phyloP scores from a whole-genome alignment of 92 coral and sea anemone species.

The Zoanthus solanderi region DNA sequence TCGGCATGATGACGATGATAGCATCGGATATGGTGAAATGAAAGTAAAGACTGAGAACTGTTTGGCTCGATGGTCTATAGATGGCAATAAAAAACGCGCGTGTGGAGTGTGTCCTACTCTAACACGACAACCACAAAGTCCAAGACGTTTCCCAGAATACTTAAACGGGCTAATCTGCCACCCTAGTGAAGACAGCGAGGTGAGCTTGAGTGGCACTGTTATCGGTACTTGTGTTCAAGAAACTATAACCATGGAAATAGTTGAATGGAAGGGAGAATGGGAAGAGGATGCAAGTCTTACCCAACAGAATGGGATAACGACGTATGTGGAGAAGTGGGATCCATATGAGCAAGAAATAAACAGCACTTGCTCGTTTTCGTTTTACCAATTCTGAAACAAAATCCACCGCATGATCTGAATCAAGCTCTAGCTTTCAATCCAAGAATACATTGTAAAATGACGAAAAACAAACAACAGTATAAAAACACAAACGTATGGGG shows the following conservation, averaged over 20 bases:
- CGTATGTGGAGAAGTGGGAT: conserved; percentile 43
- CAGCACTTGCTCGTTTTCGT: conserved; percentile 25
- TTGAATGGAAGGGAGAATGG: conserved; percentile 33
- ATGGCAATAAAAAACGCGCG: neutral
- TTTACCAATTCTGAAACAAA: neutral
- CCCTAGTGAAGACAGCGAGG: conserved; percentile 12
- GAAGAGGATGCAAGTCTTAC: neutral
- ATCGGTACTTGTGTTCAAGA: conserved; percentile 24
- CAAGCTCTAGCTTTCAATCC: too few species aligned
- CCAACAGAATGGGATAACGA: neutral
- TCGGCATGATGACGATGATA: neutral
- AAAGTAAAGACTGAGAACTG: conserved; percentile 6
- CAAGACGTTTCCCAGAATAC: conserved; percentile 39
- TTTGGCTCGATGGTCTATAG: conserved; percentile 10
- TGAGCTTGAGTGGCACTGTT: neutral
- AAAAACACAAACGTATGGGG: too few species aligned
- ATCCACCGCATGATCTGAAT: too few species aligned
- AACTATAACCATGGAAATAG: conserved; percentile 18
- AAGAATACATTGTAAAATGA: too few species aligned
- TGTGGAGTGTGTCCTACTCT: conserved; percentile 40
- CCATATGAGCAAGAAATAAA: conserved; percentile 30
- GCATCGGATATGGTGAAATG: conserved; percentile 12
- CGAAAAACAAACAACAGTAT: too few species aligned
- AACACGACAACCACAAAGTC: conserved; percentile 24
- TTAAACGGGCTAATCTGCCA: conserved; percentile 32